Base-by-base conservation (phyloP, 2,113 vertebrate species). In the Odontophorus gujanensis region DNA sequence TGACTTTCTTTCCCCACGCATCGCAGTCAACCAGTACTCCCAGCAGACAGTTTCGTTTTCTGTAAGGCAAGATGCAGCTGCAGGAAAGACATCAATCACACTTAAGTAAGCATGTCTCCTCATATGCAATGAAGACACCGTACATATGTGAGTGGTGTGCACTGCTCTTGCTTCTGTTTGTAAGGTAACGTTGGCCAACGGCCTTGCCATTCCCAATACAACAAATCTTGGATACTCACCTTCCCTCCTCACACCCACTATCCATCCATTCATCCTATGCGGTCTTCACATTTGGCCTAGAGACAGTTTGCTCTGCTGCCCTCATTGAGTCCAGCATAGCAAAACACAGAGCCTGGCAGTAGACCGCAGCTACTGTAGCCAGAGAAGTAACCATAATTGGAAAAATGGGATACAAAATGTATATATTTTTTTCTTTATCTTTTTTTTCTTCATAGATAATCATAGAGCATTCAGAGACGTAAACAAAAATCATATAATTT, bases 391-490 rank as follows among this genome's bases (percentile, higher is more conserved):
- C 75, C 76, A 71, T 57, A 78, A 1, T 55, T 21, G 24, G 26
- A 45, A 89, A 21, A 77, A 80, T 4, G 71, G 47, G 58, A 87
- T 34, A 34, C 3, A 59, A 71, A 92, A 95, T 42, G 12, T 72
- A 73, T 63, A 3, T 61, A 74, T 74, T 89, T 87, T 82, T 66
- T 75, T 40, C 66, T 89, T 91, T 63, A 45, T 57, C 71, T 89
- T 85, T 81, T 53, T 55, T 93, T 91, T 77, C 61, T 9, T 89
- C 78, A 87, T 89, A 80, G 78, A 8, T 93, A 95, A 95, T 90
- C 63, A 93, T 2, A 84, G 45, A 58, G 55, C 42, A 53, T 75
- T 89, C 66, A 67, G 20, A 81, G 36, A 58, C n/a, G 53, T 65
- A 87, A 92, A n/a, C 42, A 62, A 81, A 85, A 86, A 77, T 4